These are phyloP conservation scores for Machimus rusticus DNA, from an alignment of 2,888 invertebrate genomes.

Conservation along the genomic window DNA sequence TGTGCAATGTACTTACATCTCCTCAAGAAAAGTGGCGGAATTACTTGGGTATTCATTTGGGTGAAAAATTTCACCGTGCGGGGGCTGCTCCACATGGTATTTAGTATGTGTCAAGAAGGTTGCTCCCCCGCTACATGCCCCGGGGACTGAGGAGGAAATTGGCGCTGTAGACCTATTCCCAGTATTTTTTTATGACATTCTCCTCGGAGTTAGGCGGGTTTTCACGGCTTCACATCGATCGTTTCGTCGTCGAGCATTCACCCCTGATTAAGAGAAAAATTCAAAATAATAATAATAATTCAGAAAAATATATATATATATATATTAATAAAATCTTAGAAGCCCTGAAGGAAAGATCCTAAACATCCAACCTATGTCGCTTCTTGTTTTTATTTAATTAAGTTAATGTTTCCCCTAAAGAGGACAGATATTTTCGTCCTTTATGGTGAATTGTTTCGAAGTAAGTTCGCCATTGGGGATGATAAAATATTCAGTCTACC, in stretches of 20 bases:
- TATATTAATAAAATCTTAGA: not conserved
- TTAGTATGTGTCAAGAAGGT: not conserved
- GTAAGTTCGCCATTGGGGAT: not conserved
- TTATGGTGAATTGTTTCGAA: not conserved
- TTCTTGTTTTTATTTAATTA: not conserved
- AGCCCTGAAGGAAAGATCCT: not conserved
- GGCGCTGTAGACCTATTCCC: not conserved
- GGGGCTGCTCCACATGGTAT: not conserved
- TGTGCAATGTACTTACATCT: not conserved
- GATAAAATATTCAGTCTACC: not conserved
- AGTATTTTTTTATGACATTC: not conserved
- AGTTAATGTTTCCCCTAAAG: not conserved
- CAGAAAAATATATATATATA: not conserved
- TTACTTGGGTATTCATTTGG: constrained; percentile 4
- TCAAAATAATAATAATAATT: not conserved
- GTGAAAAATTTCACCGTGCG: not conserved
- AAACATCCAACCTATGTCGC: not conserved
- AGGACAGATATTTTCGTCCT: not conserved
- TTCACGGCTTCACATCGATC: not conserved
- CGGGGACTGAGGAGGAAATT: not conserved
- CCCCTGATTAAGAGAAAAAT: not conserved
- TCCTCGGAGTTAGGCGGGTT: not conserved
- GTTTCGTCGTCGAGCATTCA: not conserved
- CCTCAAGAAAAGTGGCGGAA: not conserved
- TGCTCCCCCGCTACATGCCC: not conserved